Evolutionary conservation across 1,140 invertebrate species (phyloP).

Genomic region (Venustaconcha ellipsiformis): DNA sequence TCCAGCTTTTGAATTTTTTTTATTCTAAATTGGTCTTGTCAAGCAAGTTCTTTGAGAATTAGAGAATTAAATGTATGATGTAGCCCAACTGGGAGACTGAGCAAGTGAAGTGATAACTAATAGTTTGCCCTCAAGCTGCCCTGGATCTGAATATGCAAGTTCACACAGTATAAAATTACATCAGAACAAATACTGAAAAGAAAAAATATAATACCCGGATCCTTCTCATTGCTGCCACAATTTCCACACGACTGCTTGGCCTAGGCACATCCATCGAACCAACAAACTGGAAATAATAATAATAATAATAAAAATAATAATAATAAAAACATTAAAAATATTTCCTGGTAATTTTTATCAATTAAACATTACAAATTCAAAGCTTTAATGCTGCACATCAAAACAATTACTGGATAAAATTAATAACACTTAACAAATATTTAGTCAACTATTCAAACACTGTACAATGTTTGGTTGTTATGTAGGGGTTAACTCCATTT

Average conservation of each 20-base stretch:
- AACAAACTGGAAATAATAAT: slow-evolving; percentile 85
- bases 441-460: no score
- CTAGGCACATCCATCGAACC: slow-evolving; percentile 96
- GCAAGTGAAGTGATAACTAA: neutral
- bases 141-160: no score
- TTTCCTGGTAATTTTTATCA: no score
- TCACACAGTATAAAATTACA: neutral
- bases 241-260: slow-evolving; percentile 95
- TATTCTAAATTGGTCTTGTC: no score
- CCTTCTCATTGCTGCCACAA: slow-evolving; percentile 97
- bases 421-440: no score
- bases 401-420: no score
- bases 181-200: neutral
- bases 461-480: no score
- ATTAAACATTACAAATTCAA: no score
- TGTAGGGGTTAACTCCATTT: no score
- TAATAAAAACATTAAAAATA: no score
- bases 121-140: neutral
- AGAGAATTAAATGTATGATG: neutral
- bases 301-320: slow-evolving; percentile 30
- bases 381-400: no score
- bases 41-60: neutral
- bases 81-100: neutral
- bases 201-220: slow-evolving; percentile 84
- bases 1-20: no score